phyloP scores from a whole-genome alignment of 2,888 invertebrate species.

The Fissipunctia ypsillon region DNA sequence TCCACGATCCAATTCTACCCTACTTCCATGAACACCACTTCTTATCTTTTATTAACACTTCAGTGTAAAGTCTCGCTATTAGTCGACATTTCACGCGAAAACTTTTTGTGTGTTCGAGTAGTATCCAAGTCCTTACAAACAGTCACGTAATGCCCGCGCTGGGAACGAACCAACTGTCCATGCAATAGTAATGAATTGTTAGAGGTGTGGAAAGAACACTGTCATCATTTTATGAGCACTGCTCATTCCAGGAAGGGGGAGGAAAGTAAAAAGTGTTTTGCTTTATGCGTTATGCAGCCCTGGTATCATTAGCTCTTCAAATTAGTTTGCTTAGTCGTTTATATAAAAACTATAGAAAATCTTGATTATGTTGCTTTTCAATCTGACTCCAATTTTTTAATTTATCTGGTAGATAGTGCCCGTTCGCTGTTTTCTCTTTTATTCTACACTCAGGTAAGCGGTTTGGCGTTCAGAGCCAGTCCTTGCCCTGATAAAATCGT shows the following conservation, averaged over 20 bases:
- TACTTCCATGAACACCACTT: conserved; percentile 37
- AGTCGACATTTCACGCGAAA: conserved; percentile 55
- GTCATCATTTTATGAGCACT: conserved; percentile 38
- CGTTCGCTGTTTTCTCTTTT: conserved; percentile 10
- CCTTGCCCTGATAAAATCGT: conserved; percentile 52
- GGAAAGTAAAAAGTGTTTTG: conserved; percentile 26
- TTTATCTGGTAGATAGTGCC: not conserved
- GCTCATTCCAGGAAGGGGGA: conserved; percentile 8
- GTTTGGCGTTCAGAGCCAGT: conserved; percentile 18
- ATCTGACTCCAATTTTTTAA: too few relatives aligned
- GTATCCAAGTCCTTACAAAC: conserved; percentile 18
- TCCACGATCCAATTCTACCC: conserved; percentile 3
- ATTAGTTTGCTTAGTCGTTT: too few relatives aligned
- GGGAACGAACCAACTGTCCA: conserved; percentile 48
- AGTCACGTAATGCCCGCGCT: conserved; percentile 39
- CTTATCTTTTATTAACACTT: conserved; percentile 53
- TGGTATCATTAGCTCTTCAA: conserved; percentile 22
- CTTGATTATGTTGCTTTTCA: too few relatives aligned
- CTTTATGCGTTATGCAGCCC: conserved; percentile 38
- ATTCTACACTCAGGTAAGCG: conserved; percentile 2
- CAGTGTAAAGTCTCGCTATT: conserved; percentile 44
- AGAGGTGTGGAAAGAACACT: conserved; percentile 46
- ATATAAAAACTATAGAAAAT: too few relatives aligned
- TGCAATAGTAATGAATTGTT: conserved; percentile 54
- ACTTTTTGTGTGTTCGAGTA: conserved; percentile 25